These are phyloP conservation scores for Parasteatoda tepidariorum DNA, from an alignment of 1,140 invertebrate species.

Conservation along the genomic window DNA sequence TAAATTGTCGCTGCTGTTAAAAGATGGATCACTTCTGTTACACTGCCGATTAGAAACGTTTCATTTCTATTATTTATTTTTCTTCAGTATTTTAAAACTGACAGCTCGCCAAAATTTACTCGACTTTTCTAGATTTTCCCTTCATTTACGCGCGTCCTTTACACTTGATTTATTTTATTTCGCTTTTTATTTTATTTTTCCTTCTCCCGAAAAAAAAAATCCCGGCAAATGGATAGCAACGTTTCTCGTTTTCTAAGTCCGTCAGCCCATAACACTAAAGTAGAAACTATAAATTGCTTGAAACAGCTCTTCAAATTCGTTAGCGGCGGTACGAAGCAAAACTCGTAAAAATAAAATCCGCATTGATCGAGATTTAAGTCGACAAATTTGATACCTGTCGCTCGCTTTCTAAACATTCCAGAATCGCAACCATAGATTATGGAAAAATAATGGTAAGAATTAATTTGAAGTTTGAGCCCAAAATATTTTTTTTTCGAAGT, in stretches of 20 bases:
- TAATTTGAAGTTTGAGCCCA: not conserved
- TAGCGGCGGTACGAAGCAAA: constrained; percentile 36
- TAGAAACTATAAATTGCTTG: constrained; percentile 53
- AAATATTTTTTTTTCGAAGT: not conserved
- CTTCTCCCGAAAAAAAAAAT: constrained; percentile 3
- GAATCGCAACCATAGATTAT: not conserved
- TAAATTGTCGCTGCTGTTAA: constrained; percentile 42
- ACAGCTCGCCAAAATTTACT: constrained; percentile 43
- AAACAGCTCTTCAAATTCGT: constrained; percentile 59
- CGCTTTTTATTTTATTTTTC: no score
- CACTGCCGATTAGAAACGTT: constrained; percentile 27
- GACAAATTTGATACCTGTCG: constrained; percentile 44
- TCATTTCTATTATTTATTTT: constrained; percentile 19
- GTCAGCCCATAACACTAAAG: constrained; percentile 56
- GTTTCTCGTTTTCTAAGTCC: constrained; percentile 28
- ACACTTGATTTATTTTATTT: constrained; percentile 40
- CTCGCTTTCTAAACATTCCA: constrained; percentile 30
- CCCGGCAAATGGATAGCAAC: constrained; percentile 33
- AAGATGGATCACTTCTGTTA: constrained; percentile 34
- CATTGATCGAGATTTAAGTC: constrained; percentile 38
- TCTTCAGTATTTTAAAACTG: no score
- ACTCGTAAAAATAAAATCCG: constrained; percentile 57
- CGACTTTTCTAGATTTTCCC: constrained; percentile 33
- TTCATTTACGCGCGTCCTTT: constrained; percentile 38
- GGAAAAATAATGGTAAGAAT: not conserved